Conservation (phyloP, 2,113 vertebrate species). For the Sisor rabdophorus region DNA sequence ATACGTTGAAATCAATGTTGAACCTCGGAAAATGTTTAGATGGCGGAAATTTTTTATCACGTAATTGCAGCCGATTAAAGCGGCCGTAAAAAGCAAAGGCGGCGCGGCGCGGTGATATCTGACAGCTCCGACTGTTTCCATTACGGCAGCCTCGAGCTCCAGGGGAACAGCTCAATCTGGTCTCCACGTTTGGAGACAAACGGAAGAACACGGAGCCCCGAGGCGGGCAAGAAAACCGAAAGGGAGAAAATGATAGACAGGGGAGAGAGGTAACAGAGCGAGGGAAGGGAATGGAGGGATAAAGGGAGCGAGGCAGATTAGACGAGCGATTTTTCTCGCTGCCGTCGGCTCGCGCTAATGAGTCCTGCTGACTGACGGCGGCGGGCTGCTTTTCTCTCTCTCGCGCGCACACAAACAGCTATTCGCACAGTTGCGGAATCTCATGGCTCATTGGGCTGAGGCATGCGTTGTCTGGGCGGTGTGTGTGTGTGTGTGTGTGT, state of each 20-base stretch:
- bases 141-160: neutral
- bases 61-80: neutral
- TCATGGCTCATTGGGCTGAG: slow-evolving; percentile 51
- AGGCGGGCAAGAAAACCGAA: slow-evolving; percentile 23
- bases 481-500: slow-evolving; percentile 27
- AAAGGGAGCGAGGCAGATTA: slow-evolving; percentile 44
- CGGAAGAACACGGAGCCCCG: slow-evolving; percentile 9
- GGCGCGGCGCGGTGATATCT: neutral
- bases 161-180: slow-evolving; percentile 14
- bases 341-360: slow-evolving; percentile 44
- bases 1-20: no score
- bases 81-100: neutral
- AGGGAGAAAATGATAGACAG: slow-evolving; percentile 55
- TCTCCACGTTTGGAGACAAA: neutral
- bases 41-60: neutral
- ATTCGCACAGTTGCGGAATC: slow-evolving; percentile 59
- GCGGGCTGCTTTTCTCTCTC: slow-evolving; percentile 5
- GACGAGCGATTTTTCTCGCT: slow-evolving; percentile 33
- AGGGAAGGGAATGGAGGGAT: slow-evolving; percentile 41
- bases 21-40: neutral
- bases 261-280: slow-evolving; percentile 57
- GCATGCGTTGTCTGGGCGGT: slow-evolving; percentile 41
- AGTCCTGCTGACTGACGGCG: slow-evolving; percentile 51
- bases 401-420: slow-evolving; percentile 40
- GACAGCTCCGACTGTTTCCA: slow-evolving; percentile 4